Evolutionary conservation across 2,113 vertebrate species (phyloP).

Genomic region (Alces alces): DNA sequence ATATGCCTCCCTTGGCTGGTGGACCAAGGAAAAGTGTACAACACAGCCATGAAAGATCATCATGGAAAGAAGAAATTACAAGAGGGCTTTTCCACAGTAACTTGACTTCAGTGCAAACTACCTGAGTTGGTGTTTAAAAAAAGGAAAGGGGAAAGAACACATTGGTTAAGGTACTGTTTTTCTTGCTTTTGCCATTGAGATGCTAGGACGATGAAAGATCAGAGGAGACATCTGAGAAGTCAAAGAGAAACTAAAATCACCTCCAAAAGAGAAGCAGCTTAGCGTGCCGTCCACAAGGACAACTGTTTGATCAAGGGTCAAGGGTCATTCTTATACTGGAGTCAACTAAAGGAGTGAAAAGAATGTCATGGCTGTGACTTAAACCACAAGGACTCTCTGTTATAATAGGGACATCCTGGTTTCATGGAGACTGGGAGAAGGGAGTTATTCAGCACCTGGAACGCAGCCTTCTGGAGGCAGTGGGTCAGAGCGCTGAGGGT

Average conservation of each 20-base stretch:
- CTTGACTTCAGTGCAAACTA: background rate
- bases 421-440: background rate
- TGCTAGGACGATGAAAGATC: background rate
- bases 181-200: background rate
- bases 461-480: background rate
- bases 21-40: background rate
- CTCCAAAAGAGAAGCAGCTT: background rate
- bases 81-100: background rate
- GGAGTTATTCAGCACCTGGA: background rate
- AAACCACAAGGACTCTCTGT: background rate
- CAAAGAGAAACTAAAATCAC: background rate
- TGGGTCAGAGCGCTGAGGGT: fast-evolving
- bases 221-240: background rate
- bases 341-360: background rate
- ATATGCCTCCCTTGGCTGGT: background rate
- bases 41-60: background rate
- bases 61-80: background rate
- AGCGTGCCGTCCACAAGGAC: background rate
- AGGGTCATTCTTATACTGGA: background rate
- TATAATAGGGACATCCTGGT: background rate
- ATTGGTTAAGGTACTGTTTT: background rate
- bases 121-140: background rate
- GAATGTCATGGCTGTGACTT: constrained; percentile 1
- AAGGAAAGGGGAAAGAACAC: background rate
- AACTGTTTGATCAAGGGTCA: background rate